Conservation (phyloP, 2,797 vertebrate genomes). For the Peromyscus nudipes region DNA sequence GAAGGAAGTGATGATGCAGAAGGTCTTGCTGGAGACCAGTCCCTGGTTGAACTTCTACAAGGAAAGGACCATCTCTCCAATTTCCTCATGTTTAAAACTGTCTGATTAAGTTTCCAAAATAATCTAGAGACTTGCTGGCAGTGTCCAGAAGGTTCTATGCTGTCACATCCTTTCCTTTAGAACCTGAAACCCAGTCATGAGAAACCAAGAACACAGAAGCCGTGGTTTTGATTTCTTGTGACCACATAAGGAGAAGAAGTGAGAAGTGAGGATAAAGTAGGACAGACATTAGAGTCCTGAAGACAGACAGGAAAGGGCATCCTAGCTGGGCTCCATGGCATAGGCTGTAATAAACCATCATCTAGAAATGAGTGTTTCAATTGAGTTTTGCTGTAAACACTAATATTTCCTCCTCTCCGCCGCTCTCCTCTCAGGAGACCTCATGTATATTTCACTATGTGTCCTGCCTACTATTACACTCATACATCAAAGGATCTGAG, state of each 20-base stretch:
- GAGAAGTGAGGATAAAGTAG: background rate
- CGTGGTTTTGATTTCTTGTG: background rate
- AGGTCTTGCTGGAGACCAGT: background rate
- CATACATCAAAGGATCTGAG: slow-evolving; percentile 91
- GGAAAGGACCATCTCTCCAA: background rate
- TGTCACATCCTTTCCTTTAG: slow-evolving; percentile 35
- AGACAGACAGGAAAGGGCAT: slow-evolving; percentile 76
- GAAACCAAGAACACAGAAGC: background rate
- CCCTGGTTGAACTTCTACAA: background rate
- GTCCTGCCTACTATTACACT: slow-evolving; percentile 89
- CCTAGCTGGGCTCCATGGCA: slow-evolving; percentile 84
- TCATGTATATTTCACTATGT: slow-evolving; percentile 90
- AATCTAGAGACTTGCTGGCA: slow-evolving; percentile 8
- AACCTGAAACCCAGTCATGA: background rate
- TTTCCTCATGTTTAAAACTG: slow-evolving; percentile 6
- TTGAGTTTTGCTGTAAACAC: slow-evolving; percentile 91
- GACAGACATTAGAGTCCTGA: background rate
- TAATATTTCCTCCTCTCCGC: slow-evolving; percentile 88
- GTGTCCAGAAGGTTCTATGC: slow-evolving; percentile 33
- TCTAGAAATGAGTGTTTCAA: slow-evolving; percentile 87
- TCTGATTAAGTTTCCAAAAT: background rate
- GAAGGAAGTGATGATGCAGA: background rate
- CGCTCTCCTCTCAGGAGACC: slow-evolving; percentile 86
- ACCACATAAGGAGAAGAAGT: too few species aligned
- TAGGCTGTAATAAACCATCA: slow-evolving; percentile 88